Evolutionary conservation across 2,797 vertebrate genomes (phyloP).

Genomic region (Prunella strophiata): DNA sequence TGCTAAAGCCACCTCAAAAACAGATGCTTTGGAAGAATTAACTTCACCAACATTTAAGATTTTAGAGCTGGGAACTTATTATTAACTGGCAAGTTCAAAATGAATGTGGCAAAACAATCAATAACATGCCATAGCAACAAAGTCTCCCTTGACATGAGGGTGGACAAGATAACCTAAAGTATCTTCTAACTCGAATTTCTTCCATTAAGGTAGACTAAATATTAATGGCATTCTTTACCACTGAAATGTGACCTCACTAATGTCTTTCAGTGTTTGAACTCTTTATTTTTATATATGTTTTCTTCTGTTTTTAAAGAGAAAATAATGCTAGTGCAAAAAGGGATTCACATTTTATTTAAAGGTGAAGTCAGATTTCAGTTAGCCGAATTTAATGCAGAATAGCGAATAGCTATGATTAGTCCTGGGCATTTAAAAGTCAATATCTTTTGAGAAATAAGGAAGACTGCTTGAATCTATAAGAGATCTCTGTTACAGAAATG

Average conservation of each 20-base stretch:
- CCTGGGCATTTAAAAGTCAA: not conserved
- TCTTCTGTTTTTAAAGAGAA: not conserved
- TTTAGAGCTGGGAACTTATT: not conserved
- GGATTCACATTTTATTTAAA: not conserved
- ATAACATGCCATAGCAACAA: not conserved
- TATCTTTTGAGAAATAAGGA: not conserved
- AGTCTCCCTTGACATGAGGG: not conserved
- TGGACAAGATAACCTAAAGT: constrained; percentile 57
- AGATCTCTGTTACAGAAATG: not conserved
- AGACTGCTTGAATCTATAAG: not conserved
- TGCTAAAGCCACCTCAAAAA: not conserved
- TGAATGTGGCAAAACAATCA: not conserved
- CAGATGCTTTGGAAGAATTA: not conserved
- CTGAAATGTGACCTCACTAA: constrained; percentile 59
- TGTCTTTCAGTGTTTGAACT: constrained; percentile 41
- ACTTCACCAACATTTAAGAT: not conserved
- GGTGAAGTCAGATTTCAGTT: not conserved
- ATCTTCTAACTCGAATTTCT: constrained; percentile 66
- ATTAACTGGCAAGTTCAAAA: not conserved
- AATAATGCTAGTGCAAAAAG: not conserved
- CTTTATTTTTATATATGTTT: constrained; percentile 8
- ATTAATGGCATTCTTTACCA: constrained; percentile 64
- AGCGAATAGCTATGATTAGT: not conserved
- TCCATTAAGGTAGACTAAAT: constrained; percentile 64
- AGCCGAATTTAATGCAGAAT: not conserved